A percentile compares a stretch with the other conserved stretches of the same genome.
phyloP scores from a whole-genome alignment of 2,797 vertebrate species.

The Eulemur rubriventer region DNA sequence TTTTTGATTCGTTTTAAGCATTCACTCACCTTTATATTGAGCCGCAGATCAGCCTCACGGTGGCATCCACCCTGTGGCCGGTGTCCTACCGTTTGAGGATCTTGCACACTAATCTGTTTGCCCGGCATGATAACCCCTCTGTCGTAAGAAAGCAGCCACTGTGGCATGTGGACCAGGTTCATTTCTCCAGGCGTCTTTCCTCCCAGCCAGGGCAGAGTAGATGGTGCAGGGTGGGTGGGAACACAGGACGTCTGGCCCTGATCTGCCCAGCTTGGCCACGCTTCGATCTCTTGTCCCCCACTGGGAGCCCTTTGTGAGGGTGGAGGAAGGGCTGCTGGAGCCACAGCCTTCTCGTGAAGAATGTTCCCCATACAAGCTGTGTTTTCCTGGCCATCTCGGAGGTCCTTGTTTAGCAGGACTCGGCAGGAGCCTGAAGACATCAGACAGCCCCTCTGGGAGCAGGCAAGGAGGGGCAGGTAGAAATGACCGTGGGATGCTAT shows the following conservation, averaged over 20 bases:
- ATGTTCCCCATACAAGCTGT: not conserved
- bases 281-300: not conserved
- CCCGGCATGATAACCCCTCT: accelerated
- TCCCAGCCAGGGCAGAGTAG: not conserved
- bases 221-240: not conserved
- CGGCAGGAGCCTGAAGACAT: not conserved
- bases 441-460: not conserved
- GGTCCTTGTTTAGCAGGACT: not conserved
- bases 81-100: not conserved
- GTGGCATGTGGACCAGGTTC: too few species aligned
- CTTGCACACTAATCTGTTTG: accelerated
- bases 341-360: not conserved
- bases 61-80: not conserved
- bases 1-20: not conserved
- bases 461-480: not conserved
- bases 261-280: accelerated
- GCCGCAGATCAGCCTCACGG: not conserved
- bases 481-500: accelerated
- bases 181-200: not conserved
- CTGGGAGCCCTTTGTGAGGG: not conserved
- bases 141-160: accelerated
- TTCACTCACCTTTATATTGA: not conserved
- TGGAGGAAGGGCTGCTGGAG: too few species aligned
- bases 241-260: not conserved
- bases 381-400: not conserved